Conservation (phyloP, 2,888 invertebrate genomes). For the Andrena minutula region DNA sequence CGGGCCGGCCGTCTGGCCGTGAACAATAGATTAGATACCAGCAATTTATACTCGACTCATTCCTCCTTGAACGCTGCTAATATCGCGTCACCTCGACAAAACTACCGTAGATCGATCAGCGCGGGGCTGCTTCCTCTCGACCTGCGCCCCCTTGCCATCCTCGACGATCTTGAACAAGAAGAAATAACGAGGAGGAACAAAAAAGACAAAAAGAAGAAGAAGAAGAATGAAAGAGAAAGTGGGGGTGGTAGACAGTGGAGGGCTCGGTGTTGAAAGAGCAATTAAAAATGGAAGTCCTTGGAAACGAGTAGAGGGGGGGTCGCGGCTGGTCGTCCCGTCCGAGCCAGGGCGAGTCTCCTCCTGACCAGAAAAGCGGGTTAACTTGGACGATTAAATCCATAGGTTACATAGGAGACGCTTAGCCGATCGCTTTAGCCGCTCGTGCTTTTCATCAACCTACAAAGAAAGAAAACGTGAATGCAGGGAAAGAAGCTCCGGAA, state of each 20-base stretch:
- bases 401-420: conserved; percentile 42
- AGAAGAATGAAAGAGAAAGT: neutral
- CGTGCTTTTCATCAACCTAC: conserved; percentile 60
- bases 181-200: conserved; percentile 1
- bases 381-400: conserved; percentile 47
- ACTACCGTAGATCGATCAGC: conserved; percentile 20
- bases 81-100: conserved; percentile 19
- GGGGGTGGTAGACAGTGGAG: neutral
- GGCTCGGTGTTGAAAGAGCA: conserved; percentile 15
- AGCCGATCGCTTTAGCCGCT: conserved; percentile 53
- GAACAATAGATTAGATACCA: conserved; percentile 30
- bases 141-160: conserved; percentile 47
- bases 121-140: conserved; percentile 1
- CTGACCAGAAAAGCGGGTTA: conserved; percentile 28
- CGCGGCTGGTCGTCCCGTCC: conserved; percentile 13
- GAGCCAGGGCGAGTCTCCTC: conserved; percentile 12
- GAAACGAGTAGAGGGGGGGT: neutral
- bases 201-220: neutral
- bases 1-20: conserved; percentile 5
- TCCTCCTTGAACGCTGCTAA: conserved; percentile 2
- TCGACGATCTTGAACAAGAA: conserved; percentile 10
- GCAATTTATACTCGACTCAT: conserved; percentile 18
- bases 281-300: conserved; percentile 17
- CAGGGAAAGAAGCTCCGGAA: conserved; percentile 8
- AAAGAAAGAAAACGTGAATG: conserved; percentile 60